phyloP scores from a whole-genome alignment of 2,888 invertebrate genomes.

The Amblyjoppa proteus region DNA sequence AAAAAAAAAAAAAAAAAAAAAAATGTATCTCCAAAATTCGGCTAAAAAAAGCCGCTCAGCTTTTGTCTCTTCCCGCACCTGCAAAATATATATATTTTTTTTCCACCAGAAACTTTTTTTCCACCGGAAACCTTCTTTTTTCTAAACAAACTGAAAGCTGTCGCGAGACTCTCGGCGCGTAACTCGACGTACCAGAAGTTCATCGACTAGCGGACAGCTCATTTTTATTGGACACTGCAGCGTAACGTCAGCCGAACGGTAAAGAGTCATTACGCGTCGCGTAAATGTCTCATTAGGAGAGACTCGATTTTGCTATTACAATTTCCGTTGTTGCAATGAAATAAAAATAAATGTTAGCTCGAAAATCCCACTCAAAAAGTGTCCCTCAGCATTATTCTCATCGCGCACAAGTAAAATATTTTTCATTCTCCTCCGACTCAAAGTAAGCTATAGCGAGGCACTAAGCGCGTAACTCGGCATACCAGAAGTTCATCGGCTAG shows the following conservation, averaged over 20 bases:
- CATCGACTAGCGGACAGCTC: constrained; percentile 6
- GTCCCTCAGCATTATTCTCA: not conserved
- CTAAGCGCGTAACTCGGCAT: not conserved
- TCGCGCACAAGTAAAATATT: not conserved
- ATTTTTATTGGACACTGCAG: not conserved
- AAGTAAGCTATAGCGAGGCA: not conserved
- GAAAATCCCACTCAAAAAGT: not conserved
- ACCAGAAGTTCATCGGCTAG: constrained; percentile 17
- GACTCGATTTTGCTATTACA: too few species aligned
- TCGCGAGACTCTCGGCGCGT: not conserved
- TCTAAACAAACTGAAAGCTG: too few species aligned
- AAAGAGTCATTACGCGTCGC: constrained; percentile 53
- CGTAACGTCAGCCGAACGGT: constrained; percentile 7
- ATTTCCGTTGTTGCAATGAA: not conserved
- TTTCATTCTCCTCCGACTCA: not conserved
- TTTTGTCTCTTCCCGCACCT: too few species aligned
- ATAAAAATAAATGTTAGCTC: too few species aligned
- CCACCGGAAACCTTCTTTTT: not conserved
- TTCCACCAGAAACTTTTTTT: not conserved
- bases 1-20: not conserved
- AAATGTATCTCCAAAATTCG: not conserved
- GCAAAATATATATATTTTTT: not conserved
- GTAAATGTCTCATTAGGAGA: too few species aligned
- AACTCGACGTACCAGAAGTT: not conserved
- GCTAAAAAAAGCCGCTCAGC: too few species aligned